Percentiles rank a stretch among this genome's conserved stretches.
phyloP scores from a whole-genome alignment of 2,888 invertebrate genomes.

The Netelia melanura region DNA sequence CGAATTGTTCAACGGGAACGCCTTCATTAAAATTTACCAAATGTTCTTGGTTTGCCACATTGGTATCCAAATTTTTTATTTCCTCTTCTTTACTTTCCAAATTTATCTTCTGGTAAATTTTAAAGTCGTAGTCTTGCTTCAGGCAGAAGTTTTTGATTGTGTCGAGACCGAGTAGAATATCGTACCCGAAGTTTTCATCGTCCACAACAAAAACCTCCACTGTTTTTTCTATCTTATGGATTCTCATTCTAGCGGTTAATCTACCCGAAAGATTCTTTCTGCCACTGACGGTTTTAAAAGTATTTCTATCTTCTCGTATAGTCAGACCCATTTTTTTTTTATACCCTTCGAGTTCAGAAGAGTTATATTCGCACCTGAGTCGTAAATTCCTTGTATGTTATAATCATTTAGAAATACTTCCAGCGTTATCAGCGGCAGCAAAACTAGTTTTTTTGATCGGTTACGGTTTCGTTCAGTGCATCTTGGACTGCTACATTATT shows the following conservation, averaged over 20 bases:
- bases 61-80: slow-evolving; percentile 47
- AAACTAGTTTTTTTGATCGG: slow-evolving; percentile 61
- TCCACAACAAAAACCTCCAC: slow-evolving; percentile 70
- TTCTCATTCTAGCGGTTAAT: slow-evolving; percentile 69
- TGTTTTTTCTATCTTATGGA: slow-evolving; percentile 68
- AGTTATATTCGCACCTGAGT: slow-evolving; percentile 56
- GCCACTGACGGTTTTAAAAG: slow-evolving; percentile 62
- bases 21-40: slow-evolving; percentile 57
- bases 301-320: slow-evolving; percentile 55
- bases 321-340: slow-evolving; percentile 60
- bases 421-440: slow-evolving; percentile 58
- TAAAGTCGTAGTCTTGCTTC: slow-evolving; percentile 72
- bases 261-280: slow-evolving; percentile 67
- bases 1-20: slow-evolving; percentile 43
- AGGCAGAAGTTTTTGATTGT: slow-evolving; percentile 73
- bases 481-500: slow-evolving; percentile 53
- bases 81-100: slow-evolving; percentile 41
- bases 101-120: slow-evolving; percentile 49
- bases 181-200: slow-evolving; percentile 72
- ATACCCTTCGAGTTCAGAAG: slow-evolving; percentile 59
- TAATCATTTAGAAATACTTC: slow-evolving; percentile 50
- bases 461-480: slow-evolving; percentile 43
- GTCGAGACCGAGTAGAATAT: slow-evolving; percentile 74
- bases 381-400: slow-evolving; percentile 57
- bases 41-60: slow-evolving; percentile 25